These are phyloP conservation scores for Polypedilum pembai DNA, from an alignment of 1,140 invertebrate genomes.

Conservation along the genomic window DNA sequence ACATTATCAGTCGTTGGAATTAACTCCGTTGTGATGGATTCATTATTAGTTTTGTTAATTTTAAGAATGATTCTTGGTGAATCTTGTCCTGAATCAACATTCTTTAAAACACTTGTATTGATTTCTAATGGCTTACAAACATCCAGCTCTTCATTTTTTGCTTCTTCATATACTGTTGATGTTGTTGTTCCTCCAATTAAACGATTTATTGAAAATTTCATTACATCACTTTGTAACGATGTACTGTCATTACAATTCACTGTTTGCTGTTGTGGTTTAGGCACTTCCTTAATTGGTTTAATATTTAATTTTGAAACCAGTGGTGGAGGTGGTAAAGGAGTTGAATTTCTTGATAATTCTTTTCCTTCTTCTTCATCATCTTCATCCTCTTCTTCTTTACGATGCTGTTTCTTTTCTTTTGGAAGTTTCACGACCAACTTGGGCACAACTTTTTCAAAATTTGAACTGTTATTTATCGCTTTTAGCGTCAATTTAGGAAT, in stretches of 20 bases:
- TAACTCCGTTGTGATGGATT: slow-evolving; percentile 45
- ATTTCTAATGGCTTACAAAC: slow-evolving; percentile 46
- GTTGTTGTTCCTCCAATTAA: not conserved
- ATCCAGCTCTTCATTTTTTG: not conserved
- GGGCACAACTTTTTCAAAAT: slow-evolving; percentile 8
- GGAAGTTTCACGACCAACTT: slow-evolving; percentile 21
- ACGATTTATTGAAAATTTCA: slow-evolving; percentile 20
- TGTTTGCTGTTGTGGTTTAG: not conserved
- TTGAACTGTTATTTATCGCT: slow-evolving; percentile 4
- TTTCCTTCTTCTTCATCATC: not conserved
- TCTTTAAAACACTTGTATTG: slow-evolving; percentile 42
- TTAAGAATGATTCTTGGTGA: slow-evolving; percentile 48
- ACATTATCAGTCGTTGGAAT: slow-evolving; percentile 41
- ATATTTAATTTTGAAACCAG: slow-evolving; percentile 15
- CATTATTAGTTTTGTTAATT: slow-evolving; percentile 48
- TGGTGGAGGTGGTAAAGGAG: not conserved
- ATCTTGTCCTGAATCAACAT: slow-evolving; percentile 45
- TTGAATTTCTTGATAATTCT: not conserved
- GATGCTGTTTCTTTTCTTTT: not conserved
- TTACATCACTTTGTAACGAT: not conserved
- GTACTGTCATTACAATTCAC: not conserved
- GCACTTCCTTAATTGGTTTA: slow-evolving; percentile 25
- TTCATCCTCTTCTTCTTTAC: not conserved
- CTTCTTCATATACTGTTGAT: not conserved
- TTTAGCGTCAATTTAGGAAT: slow-evolving; percentile 13